Conservation (phyloP, 2,888 invertebrate species). For the Meganola albula region DNA sequence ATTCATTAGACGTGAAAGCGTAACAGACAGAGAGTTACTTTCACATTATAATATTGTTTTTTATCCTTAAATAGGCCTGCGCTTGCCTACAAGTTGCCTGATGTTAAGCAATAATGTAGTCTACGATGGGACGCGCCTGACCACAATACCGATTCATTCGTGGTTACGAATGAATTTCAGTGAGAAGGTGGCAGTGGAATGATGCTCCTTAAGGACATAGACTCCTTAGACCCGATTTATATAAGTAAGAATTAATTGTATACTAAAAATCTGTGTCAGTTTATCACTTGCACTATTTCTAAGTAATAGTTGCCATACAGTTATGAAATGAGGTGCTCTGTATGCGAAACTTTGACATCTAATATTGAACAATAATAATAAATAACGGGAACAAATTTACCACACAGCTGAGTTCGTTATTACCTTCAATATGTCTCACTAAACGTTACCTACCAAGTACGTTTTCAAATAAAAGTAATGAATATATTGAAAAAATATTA, state of each 20-base stretch:
- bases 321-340: conserved; percentile 60
- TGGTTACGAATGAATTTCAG: neutral
- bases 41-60: too few relatives aligned
- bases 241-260: neutral
- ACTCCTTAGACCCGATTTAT: neutral
- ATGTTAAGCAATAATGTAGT: neutral
- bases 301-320: conserved; percentile 45
- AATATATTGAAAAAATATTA: too few relatives aligned
- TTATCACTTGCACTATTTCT: conserved; percentile 14
- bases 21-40: too few relatives aligned
- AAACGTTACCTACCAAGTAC: too few relatives aligned
- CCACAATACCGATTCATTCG: neutral
- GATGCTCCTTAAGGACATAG: neutral
- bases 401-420: conserved; percentile 28
- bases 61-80: too few relatives aligned
- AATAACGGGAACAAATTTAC: conserved; percentile 50
- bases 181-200: neutral
- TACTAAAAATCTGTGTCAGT: conserved; percentile 11
- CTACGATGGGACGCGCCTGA: neutral
- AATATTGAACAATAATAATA: conserved; percentile 61
- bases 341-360: conserved; percentile 65
- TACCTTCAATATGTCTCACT: too few relatives aligned
- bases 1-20: too few relatives aligned
- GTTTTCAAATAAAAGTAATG: too few relatives aligned
- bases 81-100: too few relatives aligned